phyloP scores from a whole-genome alignment of 2,888 invertebrate genomes.

The Pyrgus malvae region DNA sequence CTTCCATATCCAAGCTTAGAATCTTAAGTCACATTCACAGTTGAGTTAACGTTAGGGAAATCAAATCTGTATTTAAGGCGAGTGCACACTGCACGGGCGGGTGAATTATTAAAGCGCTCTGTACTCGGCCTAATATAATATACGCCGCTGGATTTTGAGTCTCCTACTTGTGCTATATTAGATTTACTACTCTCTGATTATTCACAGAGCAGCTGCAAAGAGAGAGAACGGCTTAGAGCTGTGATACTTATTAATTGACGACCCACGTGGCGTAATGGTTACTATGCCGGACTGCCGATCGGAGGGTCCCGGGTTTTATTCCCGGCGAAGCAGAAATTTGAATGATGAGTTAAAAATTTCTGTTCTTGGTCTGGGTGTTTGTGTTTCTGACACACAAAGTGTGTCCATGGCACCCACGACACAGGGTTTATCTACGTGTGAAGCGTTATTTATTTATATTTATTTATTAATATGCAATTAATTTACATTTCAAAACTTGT shows the following conservation, averaged over 20 bases:
- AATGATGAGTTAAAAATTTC: too few relatives aligned
- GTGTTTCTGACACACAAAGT: too few relatives aligned
- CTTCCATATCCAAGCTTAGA: not conserved
- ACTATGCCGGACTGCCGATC: too few relatives aligned
- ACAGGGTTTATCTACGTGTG: too few relatives aligned
- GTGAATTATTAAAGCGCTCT: conserved; percentile 46
- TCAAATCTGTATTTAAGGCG: conserved; percentile 44
- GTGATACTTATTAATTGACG: not conserved
- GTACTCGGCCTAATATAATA: conserved; percentile 60
- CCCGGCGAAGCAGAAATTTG: too few relatives aligned
- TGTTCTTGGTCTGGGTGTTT: too few relatives aligned
- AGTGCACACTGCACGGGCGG: conserved; percentile 39
- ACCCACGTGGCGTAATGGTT: too few relatives aligned
- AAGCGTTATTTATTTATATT: too few relatives aligned
- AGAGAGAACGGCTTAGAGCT: conserved; percentile 27
- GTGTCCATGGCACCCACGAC: too few relatives aligned
- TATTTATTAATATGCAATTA: too few relatives aligned
- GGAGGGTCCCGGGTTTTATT: too few relatives aligned
- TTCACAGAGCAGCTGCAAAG: conserved; percentile 49
- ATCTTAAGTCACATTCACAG: conserved; percentile 24
- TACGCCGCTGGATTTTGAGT: conserved; percentile 61
- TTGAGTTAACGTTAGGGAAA: conserved; percentile 30
- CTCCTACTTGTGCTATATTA: conserved; percentile 69
- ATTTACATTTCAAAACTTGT: too few relatives aligned
- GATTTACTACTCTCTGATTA: conserved; percentile 74